A percentile compares a stretch with the other conserved stretches of the same genome.
These are phyloP conservation scores for Agrilus biguttatus DNA, from an alignment of 2,888 invertebrate species.

Conservation along the genomic window DNA sequence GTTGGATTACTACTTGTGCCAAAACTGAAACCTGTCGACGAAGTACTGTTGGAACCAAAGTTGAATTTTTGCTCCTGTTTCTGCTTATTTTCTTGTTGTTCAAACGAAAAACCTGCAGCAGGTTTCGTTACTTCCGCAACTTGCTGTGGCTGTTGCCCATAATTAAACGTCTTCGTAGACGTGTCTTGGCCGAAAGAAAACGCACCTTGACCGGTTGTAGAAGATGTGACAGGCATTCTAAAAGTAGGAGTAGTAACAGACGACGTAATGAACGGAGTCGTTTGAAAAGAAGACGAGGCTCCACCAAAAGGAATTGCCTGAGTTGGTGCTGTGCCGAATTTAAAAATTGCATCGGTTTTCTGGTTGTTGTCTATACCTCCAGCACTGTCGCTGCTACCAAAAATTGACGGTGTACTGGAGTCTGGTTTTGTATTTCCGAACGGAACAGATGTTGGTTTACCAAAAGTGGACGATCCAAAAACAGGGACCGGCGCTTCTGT, in stretches of 20 bases:
- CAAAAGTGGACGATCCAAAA: constrained; percentile 7
- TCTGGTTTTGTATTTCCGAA: constrained; percentile 1
- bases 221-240: constrained; percentile 7
- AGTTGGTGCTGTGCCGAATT: neutral
- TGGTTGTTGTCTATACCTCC: too few species aligned
- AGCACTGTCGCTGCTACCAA: too few species aligned
- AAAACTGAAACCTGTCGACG: constrained; percentile 24
- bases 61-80: constrained; percentile 9
- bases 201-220: constrained; percentile 4
- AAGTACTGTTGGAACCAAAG: constrained; percentile 7
- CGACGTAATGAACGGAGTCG: constrained; percentile 3
- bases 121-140: constrained; percentile 1
- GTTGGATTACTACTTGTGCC: constrained; percentile 12
- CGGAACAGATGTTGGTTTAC: neutral
- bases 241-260: constrained; percentile 13
- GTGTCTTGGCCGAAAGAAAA: constrained; percentile 19
- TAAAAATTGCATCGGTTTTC: neutral
- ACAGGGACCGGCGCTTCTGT: constrained; percentile 1
- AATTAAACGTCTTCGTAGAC: constrained; percentile 8
- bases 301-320: neutral
- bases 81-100: neutral
- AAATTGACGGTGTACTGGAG: too few species aligned
- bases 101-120: constrained; percentile 4
- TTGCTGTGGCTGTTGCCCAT: neutral
- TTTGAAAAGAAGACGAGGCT: constrained; percentile 1